Conservation (phyloP, 2,797 vertebrate species). For the Argya squamiceps region DNA sequence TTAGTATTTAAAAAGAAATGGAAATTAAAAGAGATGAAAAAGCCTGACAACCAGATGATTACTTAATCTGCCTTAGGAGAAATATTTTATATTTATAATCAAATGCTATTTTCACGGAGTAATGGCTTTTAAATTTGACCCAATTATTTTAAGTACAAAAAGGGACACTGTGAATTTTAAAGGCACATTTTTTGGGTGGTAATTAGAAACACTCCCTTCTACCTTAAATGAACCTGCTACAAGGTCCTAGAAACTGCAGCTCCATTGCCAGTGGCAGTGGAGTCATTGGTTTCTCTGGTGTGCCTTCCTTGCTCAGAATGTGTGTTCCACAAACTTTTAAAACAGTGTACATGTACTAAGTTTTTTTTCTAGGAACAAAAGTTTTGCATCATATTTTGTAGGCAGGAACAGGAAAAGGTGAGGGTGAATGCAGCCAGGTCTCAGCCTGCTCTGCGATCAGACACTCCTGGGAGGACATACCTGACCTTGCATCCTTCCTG, state of each 20-base stretch:
- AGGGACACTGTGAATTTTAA: not conserved
- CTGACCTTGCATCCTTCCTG: not conserved
- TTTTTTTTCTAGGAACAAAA: not conserved
- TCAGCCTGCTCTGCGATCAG: not conserved
- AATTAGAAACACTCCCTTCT: not conserved
- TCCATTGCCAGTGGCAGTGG: not conserved
- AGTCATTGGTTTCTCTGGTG: not conserved
- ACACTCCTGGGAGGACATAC: not conserved
- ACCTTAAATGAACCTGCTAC: not conserved
- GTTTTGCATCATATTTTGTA: not conserved
- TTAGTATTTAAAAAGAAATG: not conserved
- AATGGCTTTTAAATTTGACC: not conserved
- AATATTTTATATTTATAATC: not conserved
- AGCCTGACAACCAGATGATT: not conserved
- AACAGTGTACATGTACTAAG: fast-evolving
- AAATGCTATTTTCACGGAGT: not conserved
- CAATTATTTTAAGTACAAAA: not conserved
- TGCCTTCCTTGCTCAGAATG: not conserved
- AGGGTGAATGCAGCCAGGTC: not conserved
- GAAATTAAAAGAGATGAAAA: not conserved
- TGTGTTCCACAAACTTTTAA: not conserved
- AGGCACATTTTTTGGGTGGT: not conserved
- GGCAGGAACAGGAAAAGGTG: not conserved
- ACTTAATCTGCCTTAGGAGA: not conserved
- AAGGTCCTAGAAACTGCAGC: not conserved